Evolutionary conservation across 2,113 vertebrate species (phyloP).

Genomic region (Brachyhypopomus gauderio): DNA sequence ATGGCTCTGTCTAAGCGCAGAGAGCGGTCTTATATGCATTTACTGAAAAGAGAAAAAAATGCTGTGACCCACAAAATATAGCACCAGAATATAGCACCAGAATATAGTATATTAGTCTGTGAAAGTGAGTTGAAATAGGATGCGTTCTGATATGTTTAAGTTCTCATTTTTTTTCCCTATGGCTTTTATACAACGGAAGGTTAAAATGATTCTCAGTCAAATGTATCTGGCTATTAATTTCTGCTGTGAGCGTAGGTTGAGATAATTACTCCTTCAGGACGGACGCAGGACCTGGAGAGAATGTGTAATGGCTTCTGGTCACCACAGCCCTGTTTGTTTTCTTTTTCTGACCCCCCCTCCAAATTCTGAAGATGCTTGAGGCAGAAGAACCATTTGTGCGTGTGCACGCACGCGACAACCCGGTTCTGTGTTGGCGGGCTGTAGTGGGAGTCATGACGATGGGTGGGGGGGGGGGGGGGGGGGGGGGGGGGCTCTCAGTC

Average conservation of each 20-base stretch:
- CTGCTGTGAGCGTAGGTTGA: background rate
- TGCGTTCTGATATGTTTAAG: too few species aligned
- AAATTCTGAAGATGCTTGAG: constrained; percentile 32
- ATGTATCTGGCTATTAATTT: background rate
- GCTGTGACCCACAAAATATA: too few species aligned
- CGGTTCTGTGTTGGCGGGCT: constrained; percentile 50
- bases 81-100: too few species aligned
- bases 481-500: constrained; percentile 44
- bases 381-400: constrained; percentile 29
- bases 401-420: constrained; percentile 24
- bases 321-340: constrained; percentile 1
- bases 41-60: too few species aligned
- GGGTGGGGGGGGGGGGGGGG: constrained; percentile 40
- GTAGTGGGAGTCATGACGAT: constrained; percentile 43
- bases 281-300: background rate
- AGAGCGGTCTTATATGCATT: too few species aligned
- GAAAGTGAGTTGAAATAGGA: too few species aligned
- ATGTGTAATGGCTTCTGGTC: constrained; percentile 15
- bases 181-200: background rate
- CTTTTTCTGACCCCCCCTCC: constrained; percentile 21
- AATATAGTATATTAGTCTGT: too few species aligned
- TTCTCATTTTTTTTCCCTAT: background rate
- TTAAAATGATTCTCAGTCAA: background rate
- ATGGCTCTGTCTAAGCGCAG: too few species aligned
- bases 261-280: constrained; percentile 8